Conservation (phyloP, 2,797 vertebrate species). For the Gymnothorax reevesii region DNA sequence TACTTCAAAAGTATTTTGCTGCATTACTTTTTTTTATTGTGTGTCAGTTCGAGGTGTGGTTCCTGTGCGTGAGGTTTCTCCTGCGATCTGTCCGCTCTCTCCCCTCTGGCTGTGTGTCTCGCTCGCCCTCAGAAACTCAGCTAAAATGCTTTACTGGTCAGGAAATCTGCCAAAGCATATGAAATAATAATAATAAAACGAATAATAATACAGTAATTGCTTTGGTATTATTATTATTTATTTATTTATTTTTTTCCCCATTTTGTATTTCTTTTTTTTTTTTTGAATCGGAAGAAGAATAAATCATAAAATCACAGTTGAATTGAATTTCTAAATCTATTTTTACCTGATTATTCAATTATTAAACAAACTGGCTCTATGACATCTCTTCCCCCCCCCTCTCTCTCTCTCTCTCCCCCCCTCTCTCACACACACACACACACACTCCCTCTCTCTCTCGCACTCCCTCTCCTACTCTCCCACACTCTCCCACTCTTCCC, state of each 20-base stretch:
- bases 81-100: conserved; percentile 28
- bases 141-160: background rate
- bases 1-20: background rate
- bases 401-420: no score
- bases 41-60: background rate
- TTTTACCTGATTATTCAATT: no score
- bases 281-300: no score
- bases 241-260: no score
- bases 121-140: background rate
- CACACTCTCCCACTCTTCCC: background rate
- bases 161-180: background rate
- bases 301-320: no score
- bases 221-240: background rate
- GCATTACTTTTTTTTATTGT: background rate
- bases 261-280: no score
- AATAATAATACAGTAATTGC: background rate
- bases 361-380: no score
- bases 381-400: no score
- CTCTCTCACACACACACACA: no score
- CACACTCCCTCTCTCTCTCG: no score
- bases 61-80: background rate
- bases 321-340: no score
- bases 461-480: no score
- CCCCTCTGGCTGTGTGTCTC: background rate
- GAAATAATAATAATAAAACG: background rate